A percentile compares a stretch with the other conserved stretches of the same genome.
Conservation (phyloP, 1,140 invertebrate species). For the Drosophila sp. region DNA sequence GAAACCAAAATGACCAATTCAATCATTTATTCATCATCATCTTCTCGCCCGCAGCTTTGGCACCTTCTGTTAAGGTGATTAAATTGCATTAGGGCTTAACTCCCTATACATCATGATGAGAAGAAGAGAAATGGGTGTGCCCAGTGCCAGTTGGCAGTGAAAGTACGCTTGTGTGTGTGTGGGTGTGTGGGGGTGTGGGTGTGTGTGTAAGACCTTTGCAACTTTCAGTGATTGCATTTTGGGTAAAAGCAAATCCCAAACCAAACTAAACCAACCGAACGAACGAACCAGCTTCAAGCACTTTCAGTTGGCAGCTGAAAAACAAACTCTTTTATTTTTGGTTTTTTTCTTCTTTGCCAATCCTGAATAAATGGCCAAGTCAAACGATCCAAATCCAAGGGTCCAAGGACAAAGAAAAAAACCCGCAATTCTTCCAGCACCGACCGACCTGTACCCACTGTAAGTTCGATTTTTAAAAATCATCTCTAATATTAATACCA, state of each 20-base stretch:
- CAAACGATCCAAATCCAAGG: constrained; percentile 14
- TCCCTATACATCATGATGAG: constrained; percentile 5
- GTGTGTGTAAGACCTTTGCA: constrained; percentile 1
- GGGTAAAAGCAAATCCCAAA: constrained; percentile 11
- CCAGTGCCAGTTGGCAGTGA: too few species aligned
- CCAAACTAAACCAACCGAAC: background rate
- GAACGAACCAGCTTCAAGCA: background rate
- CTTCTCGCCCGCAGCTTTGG: constrained; percentile 36
- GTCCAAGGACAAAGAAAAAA: background rate
- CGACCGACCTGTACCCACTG: too few species aligned
- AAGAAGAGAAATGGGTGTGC: background rate
- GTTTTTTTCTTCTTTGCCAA: background rate
- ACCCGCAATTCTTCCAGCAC: too few species aligned
- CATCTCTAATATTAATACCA: too few species aligned
- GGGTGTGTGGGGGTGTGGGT: background rate
- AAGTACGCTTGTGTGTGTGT: too few species aligned
- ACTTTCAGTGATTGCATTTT: constrained; percentile 14
- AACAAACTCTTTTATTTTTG: background rate
- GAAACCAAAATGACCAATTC: constrained; percentile 25
- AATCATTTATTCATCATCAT: constrained; percentile 53
- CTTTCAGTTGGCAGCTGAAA: constrained; percentile 32
- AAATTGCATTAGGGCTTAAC: constrained; percentile 39
- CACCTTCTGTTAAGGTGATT: constrained; percentile 42
- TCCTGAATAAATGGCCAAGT: constrained; percentile 21
- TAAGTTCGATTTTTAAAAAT: too few species aligned